Percentiles rank a stretch among this genome's conserved stretches.
Evolutionary conservation across 2,797 vertebrate genomes (phyloP).

Genomic region (Diglossa cyanea): DNA sequence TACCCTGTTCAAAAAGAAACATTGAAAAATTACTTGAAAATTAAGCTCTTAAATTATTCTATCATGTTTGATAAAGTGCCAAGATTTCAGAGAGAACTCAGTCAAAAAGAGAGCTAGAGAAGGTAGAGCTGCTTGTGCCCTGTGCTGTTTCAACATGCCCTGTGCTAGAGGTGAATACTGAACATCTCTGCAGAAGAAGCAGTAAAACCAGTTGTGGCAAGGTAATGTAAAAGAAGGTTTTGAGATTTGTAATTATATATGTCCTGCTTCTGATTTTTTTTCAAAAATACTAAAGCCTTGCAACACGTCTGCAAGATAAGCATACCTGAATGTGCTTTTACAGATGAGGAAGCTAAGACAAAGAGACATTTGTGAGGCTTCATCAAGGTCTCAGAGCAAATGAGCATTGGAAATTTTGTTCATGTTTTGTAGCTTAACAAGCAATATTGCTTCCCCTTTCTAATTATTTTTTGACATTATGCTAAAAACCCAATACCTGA

Average conservation of each 20-base stretch:
- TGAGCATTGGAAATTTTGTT: neutral
- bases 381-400: neutral
- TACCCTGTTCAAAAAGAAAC: neutral
- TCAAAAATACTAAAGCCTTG: neutral
- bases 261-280: neutral
- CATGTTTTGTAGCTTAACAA: neutral
- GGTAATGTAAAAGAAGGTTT: neutral
- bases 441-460: neutral
- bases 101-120: neutral
- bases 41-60: neutral
- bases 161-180: neutral
- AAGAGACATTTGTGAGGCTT: neutral
- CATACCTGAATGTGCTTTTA: neutral
- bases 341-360: neutral
- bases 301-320: neutral
- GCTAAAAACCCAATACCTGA: neutral
- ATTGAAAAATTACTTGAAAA: neutral
- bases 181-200: conserved; percentile 4
- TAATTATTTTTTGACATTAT: neutral
- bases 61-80: neutral
- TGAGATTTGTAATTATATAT: neutral
- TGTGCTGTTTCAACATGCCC: neutral
- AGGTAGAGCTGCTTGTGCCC: neutral
- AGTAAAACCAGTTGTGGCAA: conserved; percentile 22
- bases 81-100: neutral